Percentiles rank a stretch among this genome's conserved stretches.
These are phyloP conservation scores for Panonychus citri DNA, from an alignment of 1,140 invertebrate genomes.

Conservation along the genomic window DNA sequence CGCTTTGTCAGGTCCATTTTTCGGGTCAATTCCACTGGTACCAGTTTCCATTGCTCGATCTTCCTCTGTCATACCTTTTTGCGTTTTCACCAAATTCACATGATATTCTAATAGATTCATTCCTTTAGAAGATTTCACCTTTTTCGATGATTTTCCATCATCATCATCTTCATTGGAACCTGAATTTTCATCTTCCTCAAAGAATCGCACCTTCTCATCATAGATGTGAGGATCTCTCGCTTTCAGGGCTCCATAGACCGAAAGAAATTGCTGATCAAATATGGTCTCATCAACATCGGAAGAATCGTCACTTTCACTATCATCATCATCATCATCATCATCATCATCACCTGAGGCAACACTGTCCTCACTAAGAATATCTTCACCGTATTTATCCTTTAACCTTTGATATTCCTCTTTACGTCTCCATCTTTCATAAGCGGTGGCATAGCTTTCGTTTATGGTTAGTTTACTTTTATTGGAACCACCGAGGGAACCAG, in stretches of 20 bases:
- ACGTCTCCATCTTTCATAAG: slow-evolving; percentile 50
- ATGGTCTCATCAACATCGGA: not conserved
- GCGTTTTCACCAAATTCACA: slow-evolving; percentile 25
- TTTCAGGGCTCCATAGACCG: slow-evolving; percentile 27
- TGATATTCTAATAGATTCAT: slow-evolving; percentile 29
- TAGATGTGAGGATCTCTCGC: slow-evolving; percentile 29
- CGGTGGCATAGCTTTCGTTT: slow-evolving; percentile 53
- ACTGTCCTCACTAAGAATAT: slow-evolving; percentile 16
- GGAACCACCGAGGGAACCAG: not conserved
- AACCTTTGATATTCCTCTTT: slow-evolving; percentile 67
- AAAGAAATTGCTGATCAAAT: slow-evolving; percentile 26
- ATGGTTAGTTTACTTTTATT: slow-evolving; percentile 31
- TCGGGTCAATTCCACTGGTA: not conserved
- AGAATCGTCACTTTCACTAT: not conserved
- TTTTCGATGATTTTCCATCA: slow-evolving; percentile 13
- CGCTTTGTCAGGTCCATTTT: not conserved
- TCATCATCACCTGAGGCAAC: slow-evolving; percentile 4
- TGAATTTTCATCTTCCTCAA: slow-evolving; percentile 13
- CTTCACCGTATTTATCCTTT: slow-evolving; percentile 44
- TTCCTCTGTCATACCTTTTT: slow-evolving; percentile 20
- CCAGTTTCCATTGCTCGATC: not conserved
- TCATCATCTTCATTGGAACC: slow-evolving; percentile 16
- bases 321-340: not conserved
- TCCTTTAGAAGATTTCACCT: slow-evolving; percentile 18
- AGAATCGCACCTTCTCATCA: slow-evolving; percentile 22